A percentile compares a stretch with the other conserved stretches of the same genome.
Evolutionary conservation across 1,140 invertebrate genomes (phyloP).

Genomic region (Ganaspis sp.): DNA sequence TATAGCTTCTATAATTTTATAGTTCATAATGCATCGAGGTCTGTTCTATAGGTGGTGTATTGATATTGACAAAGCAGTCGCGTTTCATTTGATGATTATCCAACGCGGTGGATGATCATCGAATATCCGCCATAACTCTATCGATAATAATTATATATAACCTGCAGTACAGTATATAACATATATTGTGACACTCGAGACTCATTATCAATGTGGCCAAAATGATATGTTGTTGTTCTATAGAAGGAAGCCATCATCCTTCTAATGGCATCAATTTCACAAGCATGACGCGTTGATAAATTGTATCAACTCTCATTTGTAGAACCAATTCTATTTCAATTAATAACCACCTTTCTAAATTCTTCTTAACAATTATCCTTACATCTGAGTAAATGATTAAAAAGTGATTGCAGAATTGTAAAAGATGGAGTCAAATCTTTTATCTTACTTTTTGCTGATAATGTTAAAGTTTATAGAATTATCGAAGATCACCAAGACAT

Average conservation of each 20-base stretch:
- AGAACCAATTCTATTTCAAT: neutral
- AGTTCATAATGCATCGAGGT: neutral
- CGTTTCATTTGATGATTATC: slow-evolving; percentile 24
- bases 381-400: too few relatives aligned
- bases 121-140: slow-evolving; percentile 22
- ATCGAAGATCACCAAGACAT: too few relatives aligned
- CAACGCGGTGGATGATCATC: slow-evolving; percentile 11
- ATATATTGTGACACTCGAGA: slow-evolving; percentile 39
- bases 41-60: neutral
- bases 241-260: slow-evolving; percentile 32
- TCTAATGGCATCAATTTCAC: slow-evolving; percentile 7
- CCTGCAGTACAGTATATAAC: neutral
- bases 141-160: slow-evolving; percentile 8
- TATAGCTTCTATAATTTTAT: neutral
- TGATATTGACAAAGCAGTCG: slow-evolving; percentile 30
- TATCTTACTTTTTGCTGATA: too few relatives aligned
- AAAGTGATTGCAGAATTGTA: too few relatives aligned
- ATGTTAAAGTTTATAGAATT: too few relatives aligned
- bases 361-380: neutral
- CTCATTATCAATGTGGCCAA: slow-evolving; percentile 44
- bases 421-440: too few relatives aligned
- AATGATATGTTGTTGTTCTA: slow-evolving; percentile 35
- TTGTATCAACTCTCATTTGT: neutral
- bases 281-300: neutral
- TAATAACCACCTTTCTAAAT: neutral